A percentile compares a stretch with the other conserved stretches of the same genome.
Evolutionary conservation across 2,113 vertebrate genomes (phyloP).

Genomic region (Baryphthengus martii): DNA sequence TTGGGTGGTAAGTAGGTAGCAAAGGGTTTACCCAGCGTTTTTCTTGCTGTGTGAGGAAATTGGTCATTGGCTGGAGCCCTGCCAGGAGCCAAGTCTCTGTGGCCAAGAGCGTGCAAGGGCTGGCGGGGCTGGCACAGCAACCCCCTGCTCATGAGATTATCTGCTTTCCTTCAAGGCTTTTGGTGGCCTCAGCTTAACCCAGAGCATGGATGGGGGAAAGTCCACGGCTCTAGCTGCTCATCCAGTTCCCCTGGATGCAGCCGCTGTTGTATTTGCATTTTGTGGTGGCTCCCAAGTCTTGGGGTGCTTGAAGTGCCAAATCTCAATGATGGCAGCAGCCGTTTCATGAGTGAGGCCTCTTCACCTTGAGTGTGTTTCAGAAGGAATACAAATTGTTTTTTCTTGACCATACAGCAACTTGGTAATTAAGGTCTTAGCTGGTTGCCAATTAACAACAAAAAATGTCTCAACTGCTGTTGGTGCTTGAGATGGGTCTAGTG

Average conservation of each 20-base stretch:
- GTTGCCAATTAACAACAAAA: conserved; percentile 43
- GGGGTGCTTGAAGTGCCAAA: neutral
- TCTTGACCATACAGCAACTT: neutral
- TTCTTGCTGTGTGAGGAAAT: neutral
- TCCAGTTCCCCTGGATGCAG: neutral
- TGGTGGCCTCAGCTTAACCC: neutral
- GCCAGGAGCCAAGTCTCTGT: neutral
- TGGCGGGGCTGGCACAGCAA: neutral
- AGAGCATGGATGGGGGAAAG: neutral
- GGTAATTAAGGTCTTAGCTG: conserved; percentile 2
- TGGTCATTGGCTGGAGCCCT: rapidly evolving
- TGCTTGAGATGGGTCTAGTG: neutral
- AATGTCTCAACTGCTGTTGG: neutral
- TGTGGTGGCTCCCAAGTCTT: neutral
- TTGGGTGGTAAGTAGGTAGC: too few relatives aligned
- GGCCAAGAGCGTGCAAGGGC: neutral
- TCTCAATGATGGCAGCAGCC: neutral
- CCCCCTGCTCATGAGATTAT: neutral
- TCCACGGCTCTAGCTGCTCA: neutral
- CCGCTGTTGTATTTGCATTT: neutral
- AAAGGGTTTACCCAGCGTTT: neutral
- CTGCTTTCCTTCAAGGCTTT: neutral
- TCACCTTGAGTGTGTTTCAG: rapidly evolving
- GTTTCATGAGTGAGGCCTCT: neutral
- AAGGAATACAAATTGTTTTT: neutral